phyloP scores from a whole-genome alignment of 2,888 invertebrate genomes.

The Catocala sponsa region DNA sequence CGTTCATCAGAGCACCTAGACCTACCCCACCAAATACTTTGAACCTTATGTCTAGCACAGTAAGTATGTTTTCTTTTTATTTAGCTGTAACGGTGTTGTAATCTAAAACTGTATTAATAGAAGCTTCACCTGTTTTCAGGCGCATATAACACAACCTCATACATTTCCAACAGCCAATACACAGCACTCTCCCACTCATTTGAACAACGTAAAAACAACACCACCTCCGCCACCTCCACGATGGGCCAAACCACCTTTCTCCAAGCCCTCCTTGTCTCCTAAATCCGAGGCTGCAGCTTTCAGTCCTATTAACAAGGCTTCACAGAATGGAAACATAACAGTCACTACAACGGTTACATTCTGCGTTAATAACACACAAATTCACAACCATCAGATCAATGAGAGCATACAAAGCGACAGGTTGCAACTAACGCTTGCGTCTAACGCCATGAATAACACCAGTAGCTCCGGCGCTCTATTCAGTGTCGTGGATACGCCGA shows the following conservation, averaged over 20 bases:
- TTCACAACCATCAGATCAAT: slow-evolving; percentile 85
- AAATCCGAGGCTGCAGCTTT: slow-evolving; percentile 77
- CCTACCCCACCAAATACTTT: slow-evolving; percentile 95
- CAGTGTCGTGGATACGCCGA: slow-evolving; percentile 71
- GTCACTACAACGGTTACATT: slow-evolving; percentile 96
- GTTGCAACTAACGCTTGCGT: slow-evolving; percentile 86
- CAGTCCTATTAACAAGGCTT: slow-evolving; percentile 80
- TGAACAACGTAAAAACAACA: slow-evolving; percentile 83
- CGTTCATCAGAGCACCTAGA: slow-evolving; percentile 89
- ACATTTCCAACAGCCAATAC: slow-evolving; percentile 79
- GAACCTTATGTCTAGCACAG: slow-evolving; percentile 90
- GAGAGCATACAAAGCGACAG: slow-evolving; percentile 82
- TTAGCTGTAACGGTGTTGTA: slow-evolving; percentile 61
- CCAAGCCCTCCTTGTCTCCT: slow-evolving; percentile 83
- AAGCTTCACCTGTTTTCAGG: slow-evolving; percentile 84
- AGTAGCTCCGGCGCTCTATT: slow-evolving; percentile 73
- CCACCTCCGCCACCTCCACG: slow-evolving; percentile 95
- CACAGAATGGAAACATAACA: slow-evolving; percentile 91
- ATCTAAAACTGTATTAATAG: slow-evolving; percentile 63
- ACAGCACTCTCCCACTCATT: slow-evolving; percentile 77
- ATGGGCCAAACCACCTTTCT: slow-evolving; percentile 93
- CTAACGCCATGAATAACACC: slow-evolving; percentile 83
- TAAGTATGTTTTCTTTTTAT: slow-evolving; percentile 62
- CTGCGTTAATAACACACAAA: slow-evolving; percentile 90
- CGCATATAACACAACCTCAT: slow-evolving; percentile 87